Base-by-base conservation (phyloP, 2,113 vertebrate genomes). In the Lepus americanus region DNA sequence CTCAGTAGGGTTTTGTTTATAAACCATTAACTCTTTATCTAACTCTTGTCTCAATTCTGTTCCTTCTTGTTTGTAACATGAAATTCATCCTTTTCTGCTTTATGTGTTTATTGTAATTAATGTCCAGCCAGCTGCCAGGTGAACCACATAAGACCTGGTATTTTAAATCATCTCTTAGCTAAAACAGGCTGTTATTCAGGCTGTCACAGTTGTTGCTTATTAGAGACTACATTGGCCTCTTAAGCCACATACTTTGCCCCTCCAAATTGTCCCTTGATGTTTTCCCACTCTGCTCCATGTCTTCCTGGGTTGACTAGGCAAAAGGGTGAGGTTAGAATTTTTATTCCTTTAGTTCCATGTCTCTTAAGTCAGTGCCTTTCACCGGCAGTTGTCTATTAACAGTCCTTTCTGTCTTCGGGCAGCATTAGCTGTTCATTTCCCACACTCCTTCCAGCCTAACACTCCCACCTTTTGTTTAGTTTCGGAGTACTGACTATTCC, bases 1-100 rank as follows among this genome's bases (percentile, higher is more conserved):
- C 13, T 39, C 36, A 31, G 27, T 27, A 29, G 23, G 36, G 49
- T 89, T 80, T 67, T 63, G 16, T 82, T 87, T 36, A 84, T 25
- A 81, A 93, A 20, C 6, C 20, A 29, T 44, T 16, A 66, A 89
- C 23, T 59, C 76, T 89, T 79, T 27, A 59, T 19, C 17, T 90
- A 59, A 77, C 19, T 72, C 11, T 49, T 83, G 33, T n/a, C 13
- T 80, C 23, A 29, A 61, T 90, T 94, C 53, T 10, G 1, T 73
- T 87, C 20, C 27, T 4, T 86, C 23, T 81, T 81, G 19, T 82
- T 90, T 83, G 33, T 78, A 77, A 81, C 10, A 27, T 80, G 12
- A 61, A 3, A 81, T 51, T 90, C 85, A 33, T 49, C 11, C 39
- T 93, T 89, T 80, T 80, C 49, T 89, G 13, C 64, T 87, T 82